phyloP scores from a whole-genome alignment of 2,113 vertebrate species.

The Alligator sinensis region DNA sequence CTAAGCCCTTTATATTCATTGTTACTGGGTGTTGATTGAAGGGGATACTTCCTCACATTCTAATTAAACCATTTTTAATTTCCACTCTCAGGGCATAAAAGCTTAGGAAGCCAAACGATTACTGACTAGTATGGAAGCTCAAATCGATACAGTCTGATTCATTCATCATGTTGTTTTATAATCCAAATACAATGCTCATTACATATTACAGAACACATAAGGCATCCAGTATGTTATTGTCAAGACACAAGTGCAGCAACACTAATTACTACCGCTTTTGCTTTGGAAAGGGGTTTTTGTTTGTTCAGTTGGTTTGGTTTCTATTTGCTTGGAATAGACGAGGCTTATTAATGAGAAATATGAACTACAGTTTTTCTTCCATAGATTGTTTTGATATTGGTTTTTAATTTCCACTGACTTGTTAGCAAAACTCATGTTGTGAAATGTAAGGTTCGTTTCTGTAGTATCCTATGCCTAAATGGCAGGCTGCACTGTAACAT shows the following conservation, averaged over 20 bases:
- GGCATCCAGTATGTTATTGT: conserved; percentile 18
- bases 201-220: conserved; percentile 45
- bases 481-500: background rate
- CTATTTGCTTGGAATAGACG: background rate
- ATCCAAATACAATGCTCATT: conserved; percentile 53
- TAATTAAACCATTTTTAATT: conserved; percentile 78
- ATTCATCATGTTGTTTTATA: conserved; percentile 54
- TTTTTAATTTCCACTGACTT: background rate
- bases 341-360: background rate
- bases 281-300: background rate
- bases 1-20: conserved; percentile 49
- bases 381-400: background rate
- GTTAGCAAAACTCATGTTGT: background rate
- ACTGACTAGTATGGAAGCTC: conserved; percentile 54
- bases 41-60: conserved; percentile 36
- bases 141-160: conserved; percentile 66
- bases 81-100: conserved; percentile 46
- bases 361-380: background rate
- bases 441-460: background rate
- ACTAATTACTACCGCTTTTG: conserved; percentile 3
- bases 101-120: conserved; percentile 70
- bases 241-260: background rate
- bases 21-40: conserved; percentile 60
- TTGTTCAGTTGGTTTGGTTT: fast-evolving
- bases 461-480: background rate